These are phyloP conservation scores for Morelia viridis DNA, from an alignment of 2,797 vertebrate species.

Conservation along the genomic window DNA sequence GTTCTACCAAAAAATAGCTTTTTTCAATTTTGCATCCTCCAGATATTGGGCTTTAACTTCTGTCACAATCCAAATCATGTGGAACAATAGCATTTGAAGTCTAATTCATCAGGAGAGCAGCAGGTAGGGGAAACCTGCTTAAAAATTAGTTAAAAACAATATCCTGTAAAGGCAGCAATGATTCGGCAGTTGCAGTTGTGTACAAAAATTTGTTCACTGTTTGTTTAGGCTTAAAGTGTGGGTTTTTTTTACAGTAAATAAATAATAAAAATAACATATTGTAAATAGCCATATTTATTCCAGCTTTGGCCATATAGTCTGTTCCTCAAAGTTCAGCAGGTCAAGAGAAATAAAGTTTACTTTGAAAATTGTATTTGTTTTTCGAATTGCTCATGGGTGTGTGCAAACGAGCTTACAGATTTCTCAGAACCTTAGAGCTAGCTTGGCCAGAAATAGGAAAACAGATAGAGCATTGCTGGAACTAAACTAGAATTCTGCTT, in stretches of 20 bases:
- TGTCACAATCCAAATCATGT: background rate
- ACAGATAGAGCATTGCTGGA: slow-evolving; percentile 59
- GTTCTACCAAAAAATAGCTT: no score
- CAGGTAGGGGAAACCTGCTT: background rate
- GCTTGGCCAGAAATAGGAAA: slow-evolving; percentile 56
- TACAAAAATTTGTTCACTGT: slow-evolving; percentile 1
- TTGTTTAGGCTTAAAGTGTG: background rate
- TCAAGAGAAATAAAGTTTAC: background rate
- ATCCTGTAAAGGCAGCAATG: background rate
- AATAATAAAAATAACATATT: slow-evolving; percentile 1
- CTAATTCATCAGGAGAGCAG: background rate
- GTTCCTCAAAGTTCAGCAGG: background rate
- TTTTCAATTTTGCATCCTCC: no score
- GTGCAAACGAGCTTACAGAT: slow-evolving; percentile 41
- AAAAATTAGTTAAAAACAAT: background rate
- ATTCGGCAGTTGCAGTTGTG: background rate
- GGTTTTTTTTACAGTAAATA: background rate
- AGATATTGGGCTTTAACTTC: no score
- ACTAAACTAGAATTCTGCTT: slow-evolving; percentile 69
- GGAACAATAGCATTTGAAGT: background rate
- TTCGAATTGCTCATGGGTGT: slow-evolving; percentile 2
- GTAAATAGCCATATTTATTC: background rate
- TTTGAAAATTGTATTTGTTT: background rate
- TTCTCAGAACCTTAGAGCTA: slow-evolving; percentile 58
- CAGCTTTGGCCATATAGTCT: background rate